Percentiles rank a stretch among this genome's conserved stretches.
Evolutionary conservation across 2,797 vertebrate genomes (phyloP).

Genomic region (Thamnophis elegans): DNA sequence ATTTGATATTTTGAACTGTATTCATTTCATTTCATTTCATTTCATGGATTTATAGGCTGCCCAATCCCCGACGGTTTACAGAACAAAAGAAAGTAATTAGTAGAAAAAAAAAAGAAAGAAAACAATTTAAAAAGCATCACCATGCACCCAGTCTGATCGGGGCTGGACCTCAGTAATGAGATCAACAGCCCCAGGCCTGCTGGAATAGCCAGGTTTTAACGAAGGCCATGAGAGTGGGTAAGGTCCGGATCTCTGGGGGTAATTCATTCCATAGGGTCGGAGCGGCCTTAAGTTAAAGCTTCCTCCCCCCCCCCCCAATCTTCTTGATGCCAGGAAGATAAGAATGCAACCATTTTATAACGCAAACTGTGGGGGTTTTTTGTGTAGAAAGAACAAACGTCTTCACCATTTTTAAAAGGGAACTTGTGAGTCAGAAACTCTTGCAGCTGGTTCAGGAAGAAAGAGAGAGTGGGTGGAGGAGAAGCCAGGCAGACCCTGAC

Average conservation of each 20-base stretch:
- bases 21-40: neutral
- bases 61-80: no score
- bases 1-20: neutral
- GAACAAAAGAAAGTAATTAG: no score
- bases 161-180: no score
- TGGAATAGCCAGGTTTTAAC: no score
- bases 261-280: no score
- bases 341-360: neutral
- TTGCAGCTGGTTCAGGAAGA: slow-evolving; percentile 33
- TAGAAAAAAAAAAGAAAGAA: no score
- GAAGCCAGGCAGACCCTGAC: slow-evolving; percentile 44
- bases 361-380: neutral
- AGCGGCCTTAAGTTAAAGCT: neutral
- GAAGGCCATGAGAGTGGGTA: no score
- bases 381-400: neutral
- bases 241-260: no score
- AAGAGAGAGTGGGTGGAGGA: neutral
- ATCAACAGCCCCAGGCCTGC: no score
- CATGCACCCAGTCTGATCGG: no score
- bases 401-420: slow-evolving; percentile 19
- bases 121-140: no score
- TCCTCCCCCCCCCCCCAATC: fast-evolving
- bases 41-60: no score
- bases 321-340: neutral
- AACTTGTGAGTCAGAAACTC: slow-evolving; percentile 45